Evolutionary conservation across 2,888 invertebrate species (phyloP).

Genomic region (Spisula solida): DNA sequence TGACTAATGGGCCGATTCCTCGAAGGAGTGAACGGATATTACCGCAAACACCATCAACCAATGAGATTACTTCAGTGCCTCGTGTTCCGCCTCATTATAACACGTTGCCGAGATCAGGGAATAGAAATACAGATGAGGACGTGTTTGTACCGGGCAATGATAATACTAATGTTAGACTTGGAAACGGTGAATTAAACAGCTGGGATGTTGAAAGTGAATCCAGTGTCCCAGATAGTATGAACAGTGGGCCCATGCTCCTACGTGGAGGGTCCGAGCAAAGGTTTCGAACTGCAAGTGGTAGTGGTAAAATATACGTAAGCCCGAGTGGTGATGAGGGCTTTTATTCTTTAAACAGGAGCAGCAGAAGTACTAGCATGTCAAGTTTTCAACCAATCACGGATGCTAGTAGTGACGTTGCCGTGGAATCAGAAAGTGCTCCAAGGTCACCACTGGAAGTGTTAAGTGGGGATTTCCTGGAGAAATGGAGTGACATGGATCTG

Average conservation of each 20-base stretch:
- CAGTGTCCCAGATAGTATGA: constrained; percentile 48
- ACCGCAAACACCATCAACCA: constrained; percentile 40
- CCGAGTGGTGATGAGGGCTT: constrained; percentile 68
- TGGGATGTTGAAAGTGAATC: constrained; percentile 53
- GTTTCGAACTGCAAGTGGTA: constrained; percentile 55
- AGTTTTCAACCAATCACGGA: constrained; percentile 67
- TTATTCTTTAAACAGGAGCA: constrained; percentile 69
- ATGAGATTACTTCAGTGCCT: constrained; percentile 48
- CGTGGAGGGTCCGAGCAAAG: constrained; percentile 55
- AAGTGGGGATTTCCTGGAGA: constrained; percentile 74
- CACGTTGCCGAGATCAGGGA: constrained; percentile 10
- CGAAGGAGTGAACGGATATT: constrained; percentile 29
- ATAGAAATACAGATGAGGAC: constrained; percentile 35
- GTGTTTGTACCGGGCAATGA: constrained; percentile 34
- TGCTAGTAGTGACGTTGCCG: constrained; percentile 18
- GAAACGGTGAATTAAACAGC: constrained; percentile 14
- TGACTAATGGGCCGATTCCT: background rate
- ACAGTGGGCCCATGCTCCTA: constrained; percentile 51
- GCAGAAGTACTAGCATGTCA: constrained; percentile 67
- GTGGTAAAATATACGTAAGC: constrained; percentile 69
- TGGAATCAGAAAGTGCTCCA: constrained; percentile 37
- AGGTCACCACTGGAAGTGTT: constrained; percentile 65
- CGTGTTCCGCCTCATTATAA: constrained; percentile 44
- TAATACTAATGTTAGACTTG: background rate
- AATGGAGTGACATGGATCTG: constrained; percentile 77